Conservation (phyloP, 2,113 vertebrate species). For the Tinamus guttatus region DNA sequence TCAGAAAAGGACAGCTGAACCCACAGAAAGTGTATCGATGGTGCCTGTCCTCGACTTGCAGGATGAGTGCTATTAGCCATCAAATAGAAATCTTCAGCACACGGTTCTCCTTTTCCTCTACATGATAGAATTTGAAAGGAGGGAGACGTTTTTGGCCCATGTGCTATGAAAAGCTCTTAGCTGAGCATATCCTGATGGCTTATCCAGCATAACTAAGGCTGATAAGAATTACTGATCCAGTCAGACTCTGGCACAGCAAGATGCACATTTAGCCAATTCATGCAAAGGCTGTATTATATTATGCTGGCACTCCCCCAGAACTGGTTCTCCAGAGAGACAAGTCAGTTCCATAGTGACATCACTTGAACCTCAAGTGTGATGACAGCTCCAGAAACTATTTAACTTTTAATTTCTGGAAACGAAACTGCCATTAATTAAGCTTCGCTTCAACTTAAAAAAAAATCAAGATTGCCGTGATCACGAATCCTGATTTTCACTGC, state of each 20-base stretch:
- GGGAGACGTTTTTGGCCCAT: background rate
- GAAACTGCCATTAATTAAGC: background rate
- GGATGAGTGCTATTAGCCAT: accelerated
- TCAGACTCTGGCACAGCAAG: constrained; percentile 37
- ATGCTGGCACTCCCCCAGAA: constrained; percentile 16
- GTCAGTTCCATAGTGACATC: constrained; percentile 29
- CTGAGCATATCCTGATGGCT: constrained; percentile 22
- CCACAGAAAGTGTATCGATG: background rate
- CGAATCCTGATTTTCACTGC: background rate
- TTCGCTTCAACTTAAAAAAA: background rate
- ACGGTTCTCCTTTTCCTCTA: background rate
- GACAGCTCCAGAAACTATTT: constrained; percentile 12
- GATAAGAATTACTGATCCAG: constrained; percentile 54
- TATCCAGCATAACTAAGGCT: constrained; percentile 33
- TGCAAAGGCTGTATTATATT: constrained; percentile 36
- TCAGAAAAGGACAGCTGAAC: background rate
- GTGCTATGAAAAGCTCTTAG: constrained; percentile 22
- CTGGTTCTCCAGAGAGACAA: constrained; percentile 26
- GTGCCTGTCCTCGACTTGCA: background rate
- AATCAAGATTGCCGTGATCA: background rate
- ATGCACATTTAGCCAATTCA: constrained; percentile 21
- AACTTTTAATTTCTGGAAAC: constrained; percentile 3
- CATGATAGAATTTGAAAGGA: background rate
- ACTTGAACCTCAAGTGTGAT: constrained; percentile 33
- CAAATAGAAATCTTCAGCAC: background rate